Evolutionary conservation across 1,140 invertebrate species (phyloP), one percentile per base, ranked within the genome.

Genomic region (Papilio aristodemus): DNA sequence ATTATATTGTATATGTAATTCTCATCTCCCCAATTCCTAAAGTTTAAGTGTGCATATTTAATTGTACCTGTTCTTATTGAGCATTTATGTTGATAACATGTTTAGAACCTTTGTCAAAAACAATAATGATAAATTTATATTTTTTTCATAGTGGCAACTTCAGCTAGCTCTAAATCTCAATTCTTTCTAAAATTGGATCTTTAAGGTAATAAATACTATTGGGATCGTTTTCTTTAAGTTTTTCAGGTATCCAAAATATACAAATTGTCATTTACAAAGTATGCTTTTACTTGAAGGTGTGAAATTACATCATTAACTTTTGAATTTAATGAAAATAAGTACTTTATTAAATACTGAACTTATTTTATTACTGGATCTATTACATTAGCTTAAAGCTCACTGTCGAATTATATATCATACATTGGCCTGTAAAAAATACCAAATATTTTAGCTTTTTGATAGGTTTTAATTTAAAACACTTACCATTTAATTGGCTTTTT

Each of bases 401-500:
- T n/a, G n/a, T n/a, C n/a, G n/a, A n/a, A n/a, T n/a, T n/a, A n/a
- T n/a, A n/a, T n/a, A n/a, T n/a, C n/a, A n/a, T n/a, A n/a, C n/a
- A n/a, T n/a, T n/a, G n/a, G n/a, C n/a, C n/a, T n/a, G n/a, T n/a
- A n/a, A n/a, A n/a, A n/a, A n/a, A n/a, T n/a, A n/a, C n/a, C n/a
- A n/a, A n/a, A n/a, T n/a, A n/a, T n/a, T n/a, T n/a, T n/a, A n/a
- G n/a, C n/a, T n/a, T n/a, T n/a, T n/a, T n/a, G n/a, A n/a, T n/a
- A n/a, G n/a, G 27, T 3, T 25, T 13, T 22, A 13, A 63, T 19
- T 63, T 46, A 32, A 14, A 17, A 4, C n/a, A 32, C 63, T 32
- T 14, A 66, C 63, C 63, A 7, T 32, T 41, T 36, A 66, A 32
- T 17, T 27, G 22, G 41, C 63, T 66, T 46, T 46, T 66, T 46